phyloP scores from a whole-genome alignment of 2,888 invertebrate species.

The Dryocosmus kuriphilus region DNA sequence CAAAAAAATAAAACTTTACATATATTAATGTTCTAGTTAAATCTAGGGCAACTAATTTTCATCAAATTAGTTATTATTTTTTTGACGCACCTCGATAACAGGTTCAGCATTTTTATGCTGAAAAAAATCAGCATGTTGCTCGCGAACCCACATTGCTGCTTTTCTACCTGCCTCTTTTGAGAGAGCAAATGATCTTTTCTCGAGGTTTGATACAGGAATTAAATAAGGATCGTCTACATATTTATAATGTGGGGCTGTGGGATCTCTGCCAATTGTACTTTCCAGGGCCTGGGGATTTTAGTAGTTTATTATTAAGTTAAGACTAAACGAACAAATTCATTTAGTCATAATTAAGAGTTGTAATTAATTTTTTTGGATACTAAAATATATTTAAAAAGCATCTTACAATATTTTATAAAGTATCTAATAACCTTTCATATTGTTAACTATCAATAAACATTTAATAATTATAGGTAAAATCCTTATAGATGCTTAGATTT shows the following conservation, averaged over 20 bases:
- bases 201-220: conserved; percentile 85
- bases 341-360: not conserved
- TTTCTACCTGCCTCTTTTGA: conserved; percentile 92
- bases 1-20: conserved; percentile 44
- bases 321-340: too few species aligned
- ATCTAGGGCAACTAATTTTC: not conserved
- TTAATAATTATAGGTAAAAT: too few species aligned
- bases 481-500: too few species aligned
- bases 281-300: conserved; percentile 82
- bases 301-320: not conserved
- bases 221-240: conserved; percentile 95
- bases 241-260: conserved; percentile 92
- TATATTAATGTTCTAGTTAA: not conserved
- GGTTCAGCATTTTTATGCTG: conserved; percentile 83
- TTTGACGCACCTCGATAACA: conserved; percentile 78
- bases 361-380: not conserved
- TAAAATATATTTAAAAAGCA: too few species aligned
- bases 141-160: conserved; percentile 90
- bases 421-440: too few species aligned
- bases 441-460: too few species aligned
- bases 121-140: conserved; percentile 86
- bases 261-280: conserved; percentile 87
- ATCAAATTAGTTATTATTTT: conserved; percentile 11
- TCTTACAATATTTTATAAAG: too few species aligned
- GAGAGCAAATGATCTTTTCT: conserved; percentile 86